A percentile compares a stretch with the other conserved stretches of the same genome.
Conservation (phyloP, 1,140 invertebrate genomes). For the Hesperophylax magnus region DNA sequence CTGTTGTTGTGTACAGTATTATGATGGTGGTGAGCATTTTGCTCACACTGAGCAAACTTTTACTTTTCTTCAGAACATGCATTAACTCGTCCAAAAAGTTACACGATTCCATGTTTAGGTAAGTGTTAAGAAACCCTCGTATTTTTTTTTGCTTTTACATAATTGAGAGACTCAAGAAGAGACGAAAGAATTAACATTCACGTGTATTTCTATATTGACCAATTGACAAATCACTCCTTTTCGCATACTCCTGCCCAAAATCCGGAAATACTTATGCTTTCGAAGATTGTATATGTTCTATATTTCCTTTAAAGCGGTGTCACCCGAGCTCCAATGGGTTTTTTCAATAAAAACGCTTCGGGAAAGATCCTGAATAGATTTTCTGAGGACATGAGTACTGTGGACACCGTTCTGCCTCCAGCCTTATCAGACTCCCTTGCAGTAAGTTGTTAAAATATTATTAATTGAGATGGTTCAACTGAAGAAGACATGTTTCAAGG, state of each 20-base stretch:
- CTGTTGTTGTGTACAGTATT: constrained; percentile 73
- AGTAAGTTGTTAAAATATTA: constrained; percentile 69
- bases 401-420: constrained; percentile 83
- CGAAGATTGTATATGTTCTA: no score
- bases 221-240: no score
- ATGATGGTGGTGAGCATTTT: constrained; percentile 70
- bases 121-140: constrained; percentile 22
- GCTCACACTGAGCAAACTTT: constrained; percentile 66
- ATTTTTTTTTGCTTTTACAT: no score
- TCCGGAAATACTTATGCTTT: no score
- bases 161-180: no score
- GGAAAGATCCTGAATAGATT: constrained; percentile 84
- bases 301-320: constrained; percentile 74
- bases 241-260: no score
- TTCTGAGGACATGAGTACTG: constrained; percentile 83
- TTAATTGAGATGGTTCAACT: no score
- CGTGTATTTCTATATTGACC: no score
- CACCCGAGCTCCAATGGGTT: constrained; percentile 82
- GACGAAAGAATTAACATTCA: no score
- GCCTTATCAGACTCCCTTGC: constrained; percentile 77
- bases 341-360: constrained; percentile 86
- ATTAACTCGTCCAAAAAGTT: constrained; percentile 80
- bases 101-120: constrained; percentile 85
- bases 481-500: no score
- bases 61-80: constrained; percentile 80